phyloP scores from a whole-genome alignment of 1,140 invertebrate genomes.

The Daktulosphaira vitifoliae region DNA sequence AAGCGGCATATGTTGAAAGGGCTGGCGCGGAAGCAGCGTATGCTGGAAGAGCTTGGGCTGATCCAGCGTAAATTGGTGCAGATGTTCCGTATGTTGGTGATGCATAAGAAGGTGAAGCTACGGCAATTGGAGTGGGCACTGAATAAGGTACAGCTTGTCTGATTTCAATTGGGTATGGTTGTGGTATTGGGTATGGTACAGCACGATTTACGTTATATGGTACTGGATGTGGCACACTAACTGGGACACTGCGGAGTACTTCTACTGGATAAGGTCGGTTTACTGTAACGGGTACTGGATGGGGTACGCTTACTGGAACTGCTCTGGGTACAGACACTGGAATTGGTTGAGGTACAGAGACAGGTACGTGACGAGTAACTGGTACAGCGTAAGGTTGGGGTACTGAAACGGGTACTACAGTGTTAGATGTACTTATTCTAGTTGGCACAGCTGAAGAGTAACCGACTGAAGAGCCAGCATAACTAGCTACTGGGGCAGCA shows the following conservation, averaged over 20 bases:
- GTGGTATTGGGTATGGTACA: background rate
- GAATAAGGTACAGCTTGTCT: slow-evolving; percentile 19
- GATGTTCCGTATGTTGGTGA: background rate
- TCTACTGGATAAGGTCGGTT: slow-evolving; percentile 61
- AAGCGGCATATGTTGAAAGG: background rate
- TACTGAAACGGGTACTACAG: slow-evolving; percentile 2
- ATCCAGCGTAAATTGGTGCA: background rate
- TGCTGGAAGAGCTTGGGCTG: background rate
- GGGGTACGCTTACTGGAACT: slow-evolving; percentile 61
- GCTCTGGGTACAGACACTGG: slow-evolving; percentile 60
- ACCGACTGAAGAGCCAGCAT: background rate
- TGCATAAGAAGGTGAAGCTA: no score
- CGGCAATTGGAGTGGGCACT: slow-evolving; percentile 11
- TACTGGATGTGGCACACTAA: slow-evolving; percentile 62
- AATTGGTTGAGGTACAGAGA: slow-evolving; percentile 61
- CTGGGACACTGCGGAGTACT: slow-evolving; percentile 56
- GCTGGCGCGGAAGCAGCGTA: background rate
- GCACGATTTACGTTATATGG: slow-evolving; percentile 37
- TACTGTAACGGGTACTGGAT: slow-evolving; percentile 59
- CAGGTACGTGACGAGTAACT: slow-evolving; percentile 57
- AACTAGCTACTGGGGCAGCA: background rate
- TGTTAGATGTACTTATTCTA: slow-evolving; percentile 16
- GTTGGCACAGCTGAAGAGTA: background rate
- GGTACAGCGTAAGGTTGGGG: slow-evolving; percentile 45
- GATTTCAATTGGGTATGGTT: slow-evolving; percentile 11